Conservation (phyloP, 2,113 vertebrate species). For the Pantherophis guttatus region DNA sequence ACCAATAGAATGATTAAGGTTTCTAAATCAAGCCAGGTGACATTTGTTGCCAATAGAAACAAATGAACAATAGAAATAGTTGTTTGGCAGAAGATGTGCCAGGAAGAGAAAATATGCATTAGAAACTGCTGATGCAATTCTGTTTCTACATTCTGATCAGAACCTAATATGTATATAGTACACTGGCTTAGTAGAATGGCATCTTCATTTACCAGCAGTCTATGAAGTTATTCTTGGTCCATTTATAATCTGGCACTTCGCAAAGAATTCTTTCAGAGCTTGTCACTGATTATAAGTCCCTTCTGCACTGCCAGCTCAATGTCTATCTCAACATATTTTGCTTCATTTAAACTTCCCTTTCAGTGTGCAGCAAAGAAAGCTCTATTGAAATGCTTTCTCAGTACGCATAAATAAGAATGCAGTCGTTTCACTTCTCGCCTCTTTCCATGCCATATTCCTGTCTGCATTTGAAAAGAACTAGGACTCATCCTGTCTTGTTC, state of each 20-base stretch:
- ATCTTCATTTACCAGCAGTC: not conserved
- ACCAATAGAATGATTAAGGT: not conserved
- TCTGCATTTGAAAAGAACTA: not conserved
- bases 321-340: not conserved
- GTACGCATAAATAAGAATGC: not conserved
- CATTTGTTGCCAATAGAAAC: not conserved
- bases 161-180: not conserved
- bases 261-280: not conserved
- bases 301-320: not conserved
- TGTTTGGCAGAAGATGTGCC: not conserved
- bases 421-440: not conserved
- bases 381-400: not conserved
- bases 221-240: not conserved
- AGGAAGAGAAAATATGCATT: not conserved
- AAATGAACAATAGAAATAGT: not conserved
- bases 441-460: not conserved
- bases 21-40: not conserved
- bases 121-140: not conserved
- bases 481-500: not conserved
- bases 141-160: not conserved
- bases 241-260: not conserved
- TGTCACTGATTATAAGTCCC: not conserved
- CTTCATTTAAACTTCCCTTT: not conserved
- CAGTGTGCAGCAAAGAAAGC: not conserved
- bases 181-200: not conserved